Evolutionary conservation across 1,140 invertebrate genomes (phyloP).

Genomic region (Drosophila sechellia): DNA sequence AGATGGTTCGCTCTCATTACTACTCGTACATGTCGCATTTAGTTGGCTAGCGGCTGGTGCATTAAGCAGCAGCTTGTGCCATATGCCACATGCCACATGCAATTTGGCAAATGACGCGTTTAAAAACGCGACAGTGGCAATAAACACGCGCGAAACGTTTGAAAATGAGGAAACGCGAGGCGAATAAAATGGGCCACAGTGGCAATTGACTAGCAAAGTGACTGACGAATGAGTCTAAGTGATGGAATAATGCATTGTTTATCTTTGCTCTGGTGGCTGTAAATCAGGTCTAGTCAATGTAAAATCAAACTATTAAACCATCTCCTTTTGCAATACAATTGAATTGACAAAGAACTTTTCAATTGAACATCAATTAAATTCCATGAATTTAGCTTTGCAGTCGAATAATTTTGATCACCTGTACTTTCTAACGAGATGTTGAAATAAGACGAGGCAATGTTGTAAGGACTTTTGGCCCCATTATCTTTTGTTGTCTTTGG

Average conservation of each 20-base stretch:
- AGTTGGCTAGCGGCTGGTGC: conserved; percentile 14
- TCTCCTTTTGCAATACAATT: too few relatives aligned
- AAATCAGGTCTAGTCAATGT: background rate
- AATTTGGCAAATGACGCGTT: conserved; percentile 24
- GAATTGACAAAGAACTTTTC: background rate
- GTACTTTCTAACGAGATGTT: conserved; percentile 1
- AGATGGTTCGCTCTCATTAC: conserved; percentile 25
- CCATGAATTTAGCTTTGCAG: too few relatives aligned
- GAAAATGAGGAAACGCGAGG: conserved; percentile 22
- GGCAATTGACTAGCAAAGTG: conserved; percentile 1
- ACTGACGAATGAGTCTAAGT: background rate
- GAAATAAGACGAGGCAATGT: conserved; percentile 6
- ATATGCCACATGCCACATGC: conserved; percentile 24
- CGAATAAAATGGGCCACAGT: background rate
- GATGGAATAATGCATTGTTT: background rate
- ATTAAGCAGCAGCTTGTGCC: conserved; percentile 33
- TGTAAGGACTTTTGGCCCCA: conserved; percentile 4
- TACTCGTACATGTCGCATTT: conserved; percentile 29
- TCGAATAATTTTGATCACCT: too few relatives aligned
- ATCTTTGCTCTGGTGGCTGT: background rate
- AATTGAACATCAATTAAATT: background rate
- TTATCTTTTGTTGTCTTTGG: conserved; percentile 10
- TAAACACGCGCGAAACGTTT: conserved; percentile 22
- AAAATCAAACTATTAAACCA: background rate
- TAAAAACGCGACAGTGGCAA: conserved; percentile 5